Evolutionary conservation across 2,888 invertebrate genomes (phyloP), one percentile per base, ranked within the genome.

Genomic region (Molanna angustata): DNA sequence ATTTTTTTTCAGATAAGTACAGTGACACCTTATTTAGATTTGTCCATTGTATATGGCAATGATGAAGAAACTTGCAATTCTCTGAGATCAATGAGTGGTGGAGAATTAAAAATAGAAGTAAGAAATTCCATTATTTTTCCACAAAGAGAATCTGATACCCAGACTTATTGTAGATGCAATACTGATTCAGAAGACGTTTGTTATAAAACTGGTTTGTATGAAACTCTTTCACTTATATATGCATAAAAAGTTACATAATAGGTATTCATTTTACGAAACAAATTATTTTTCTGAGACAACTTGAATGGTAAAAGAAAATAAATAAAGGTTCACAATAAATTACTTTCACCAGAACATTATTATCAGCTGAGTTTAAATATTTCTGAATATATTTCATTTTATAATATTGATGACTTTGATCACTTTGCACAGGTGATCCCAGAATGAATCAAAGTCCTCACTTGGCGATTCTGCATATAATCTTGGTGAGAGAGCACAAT

Each of bases 401-500:
- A n/a, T n/a, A n/a, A n/a, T n/a, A n/a, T n/a, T n/a, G n/a, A n/a
- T n/a, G n/a, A n/a, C n/a, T n/a, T n/a, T n/a, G n/a, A n/a, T n/a
- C n/a, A n/a, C n/a, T n/a, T n/a, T n/a, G n/a, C n/a, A n/a, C 44
- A 65, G 65, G 65, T 7, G 76, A 76, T 61, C 63, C 67, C 9
- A 68, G 76, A 11, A 68, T 70, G 0, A 76, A 76, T 57, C 75
- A 76, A 61, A 75, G 74, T 60, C 71, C 74, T 0, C 76, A 74
- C 1, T 60, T 78, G 16, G 71, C 76, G 1, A 68, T 76, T 16
- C 61, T 74, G 4, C 79, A 79, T 44, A 76, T 75, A 0, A 60
- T 78, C 7, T 65, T 76, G 20, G 58, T 77, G 20, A 65, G 78
- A 4, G 78, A 79, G 56, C 79, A 79, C 61, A 79, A 79, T 60